phyloP scores from a whole-genome alignment of 2,797 vertebrate genomes.

The Avahi laniger region DNA sequence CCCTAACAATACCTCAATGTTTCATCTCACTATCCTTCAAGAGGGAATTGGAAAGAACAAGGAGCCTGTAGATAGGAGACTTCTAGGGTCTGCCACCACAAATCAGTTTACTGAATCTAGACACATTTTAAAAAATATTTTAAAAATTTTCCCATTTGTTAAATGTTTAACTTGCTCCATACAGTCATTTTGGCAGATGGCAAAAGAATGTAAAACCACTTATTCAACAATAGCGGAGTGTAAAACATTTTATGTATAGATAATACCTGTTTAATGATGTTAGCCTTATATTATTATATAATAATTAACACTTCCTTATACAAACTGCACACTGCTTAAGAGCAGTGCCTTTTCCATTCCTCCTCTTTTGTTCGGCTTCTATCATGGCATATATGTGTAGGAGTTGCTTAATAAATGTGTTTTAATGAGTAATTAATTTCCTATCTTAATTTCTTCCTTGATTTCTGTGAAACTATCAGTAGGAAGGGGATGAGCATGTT shows the following conservation, averaged over 20 bases:
- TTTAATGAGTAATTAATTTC: slow-evolving; percentile 25
- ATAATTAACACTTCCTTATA: slow-evolving; percentile 34
- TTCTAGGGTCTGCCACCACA: not conserved
- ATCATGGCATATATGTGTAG: not conserved
- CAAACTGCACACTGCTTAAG: not conserved
- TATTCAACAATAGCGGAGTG: not conserved
- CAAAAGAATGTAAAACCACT: not conserved
- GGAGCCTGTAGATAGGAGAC: not conserved
- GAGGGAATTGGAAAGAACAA: not conserved
- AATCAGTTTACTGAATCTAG: not conserved
- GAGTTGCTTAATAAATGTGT: not conserved
- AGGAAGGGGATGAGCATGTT: not conserved
- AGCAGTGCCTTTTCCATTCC: not conserved
- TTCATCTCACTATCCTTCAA: not conserved
- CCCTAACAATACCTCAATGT: not conserved
- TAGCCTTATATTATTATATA: not conserved
- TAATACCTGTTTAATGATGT: not conserved
- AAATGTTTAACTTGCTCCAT: not conserved
- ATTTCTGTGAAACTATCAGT: not conserved
- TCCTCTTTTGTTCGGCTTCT: not conserved
- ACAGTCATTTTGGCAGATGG: not conserved
- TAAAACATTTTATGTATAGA: not conserved
- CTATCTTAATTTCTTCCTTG: not conserved
- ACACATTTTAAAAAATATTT: not conserved
- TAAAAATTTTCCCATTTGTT: not conserved